Base-by-base conservation (phyloP, 2,888 invertebrate genomes). In the Amphipyra berbera region DNA sequence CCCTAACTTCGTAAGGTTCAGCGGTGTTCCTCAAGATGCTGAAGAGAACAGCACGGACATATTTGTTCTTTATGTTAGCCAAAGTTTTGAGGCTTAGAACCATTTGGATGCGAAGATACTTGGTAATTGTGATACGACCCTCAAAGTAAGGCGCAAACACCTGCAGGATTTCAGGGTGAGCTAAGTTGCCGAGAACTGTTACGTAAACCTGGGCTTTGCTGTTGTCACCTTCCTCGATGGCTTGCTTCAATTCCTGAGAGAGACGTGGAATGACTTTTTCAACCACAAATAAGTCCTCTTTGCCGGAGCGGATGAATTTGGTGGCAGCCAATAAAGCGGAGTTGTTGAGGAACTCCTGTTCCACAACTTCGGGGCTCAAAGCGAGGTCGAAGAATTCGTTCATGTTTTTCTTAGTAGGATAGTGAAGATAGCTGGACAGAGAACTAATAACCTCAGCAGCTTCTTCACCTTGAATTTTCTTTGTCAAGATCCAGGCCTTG, bases 131-230 rank as follows among this genome's bases (percentile, higher is more conserved):
- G 27, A 94, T 90, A 58, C 95, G 88, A 44, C 96, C 96, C 88
- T 97, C 96, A 13, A 97, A 90, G 84, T 96, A 97, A 0, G 96
- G 96, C 77, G 96, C 95, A 77, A 96, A 96, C 0, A 95, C 95
- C 4, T 90, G 82, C 1, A 97, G 84, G 60, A 97, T 95, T 68
- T 92, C 89, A 5, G 95, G 95, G 82, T 96, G 96, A 44, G 95
- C 97, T 40, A 96, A 88, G 80, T 96, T 96, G 41, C 97, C 97
- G 55, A 97, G 94, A 46, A 96, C 96, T 57, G 95, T 91, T 50
- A 96, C 96, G 88, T 95, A 96, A 0, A 96, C 92, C 69, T 96
- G 96, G 62, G 96, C 95, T 78, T 95, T 95, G 56, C 90, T 90
- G 63, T 93, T 95, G 72, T 97, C 95, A 4, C 88, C 92, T 15